Evolutionary conservation across 2,888 invertebrate genomes (phyloP), one percentile per base, ranked within the genome.

Genomic region (Drosophila mimica): DNA sequence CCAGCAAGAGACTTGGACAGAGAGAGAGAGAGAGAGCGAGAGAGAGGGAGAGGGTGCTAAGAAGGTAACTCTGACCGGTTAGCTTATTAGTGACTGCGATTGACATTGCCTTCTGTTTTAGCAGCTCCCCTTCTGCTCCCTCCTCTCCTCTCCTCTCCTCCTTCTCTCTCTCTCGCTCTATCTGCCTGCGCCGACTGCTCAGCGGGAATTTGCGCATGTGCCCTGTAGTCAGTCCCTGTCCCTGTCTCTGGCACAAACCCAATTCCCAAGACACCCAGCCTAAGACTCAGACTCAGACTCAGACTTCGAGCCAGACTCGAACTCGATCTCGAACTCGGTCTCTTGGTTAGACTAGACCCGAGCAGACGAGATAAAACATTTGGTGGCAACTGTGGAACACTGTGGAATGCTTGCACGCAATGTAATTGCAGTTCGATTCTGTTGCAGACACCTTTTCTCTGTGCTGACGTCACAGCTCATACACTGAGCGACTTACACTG

Each of bases 31-130:
- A 17, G 49, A 11, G 15, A 4, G 7, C 9, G 28, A 9, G 36
- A 36, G 36, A 38, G n/a, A 28, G n/a, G 7, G 20, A 46, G 46
- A 15, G 20, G 4, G 15, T 46, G 34, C 31, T 31, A 36, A 31
- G 54, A 28, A 11, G 28, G 68, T 56, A 63, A n/a, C 49, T 69
- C 43, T 79, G 79, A 88, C 88, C 83, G 83, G 86, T 83, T 83
- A 67, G 61, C 83, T 86, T 85, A 85, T 85, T 88, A 85, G 81
- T 78, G 76, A 56, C 76, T 68, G 63, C 78, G 76, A 82, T 89
- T 79, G 84, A 85, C 86, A 85, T 64, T 71, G 74, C 74, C 83
- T 83, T 77, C 72, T 73, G 83, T 79, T 76, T 72, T 70, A 54
- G 36, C 36, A n/a, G 17, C 17, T 15, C 51, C 30, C 43, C 53